Evolutionary conservation across 2,113 vertebrate species (phyloP).

Genomic region (Pedionomus torquatus): DNA sequence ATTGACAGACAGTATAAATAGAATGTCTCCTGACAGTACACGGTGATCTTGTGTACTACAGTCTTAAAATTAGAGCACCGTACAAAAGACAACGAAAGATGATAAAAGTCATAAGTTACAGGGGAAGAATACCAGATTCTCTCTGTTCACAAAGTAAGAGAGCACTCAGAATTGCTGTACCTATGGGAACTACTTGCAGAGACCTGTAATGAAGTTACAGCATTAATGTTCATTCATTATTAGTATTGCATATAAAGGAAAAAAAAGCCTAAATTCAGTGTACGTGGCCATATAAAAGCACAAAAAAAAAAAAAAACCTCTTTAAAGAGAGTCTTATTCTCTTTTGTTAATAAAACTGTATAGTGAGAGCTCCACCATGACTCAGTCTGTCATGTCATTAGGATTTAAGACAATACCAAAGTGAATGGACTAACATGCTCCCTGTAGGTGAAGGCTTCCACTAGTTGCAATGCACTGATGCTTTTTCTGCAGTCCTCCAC

Average conservation of each 20-base stretch:
- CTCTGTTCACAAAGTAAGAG: neutral
- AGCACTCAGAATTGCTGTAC: neutral
- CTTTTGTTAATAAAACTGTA: neutral
- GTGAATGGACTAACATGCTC: rapidly evolving
- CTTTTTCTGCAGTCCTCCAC: neutral
- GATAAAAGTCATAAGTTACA: neutral
- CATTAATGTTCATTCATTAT: neutral
- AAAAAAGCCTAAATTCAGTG: neutral
- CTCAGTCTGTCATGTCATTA: neutral
- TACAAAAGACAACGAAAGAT: neutral
- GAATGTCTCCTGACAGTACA: neutral
- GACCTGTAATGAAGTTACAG: neutral
- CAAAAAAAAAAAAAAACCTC: rapidly evolving
- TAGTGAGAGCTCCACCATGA: neutral
- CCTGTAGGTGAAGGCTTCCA: neutral
- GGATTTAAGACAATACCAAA: neutral
- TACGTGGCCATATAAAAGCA: neutral
- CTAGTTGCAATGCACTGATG: neutral
- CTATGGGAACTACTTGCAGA: neutral
- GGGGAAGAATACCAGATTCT: neutral
- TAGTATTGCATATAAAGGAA: neutral
- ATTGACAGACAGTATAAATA: neutral
- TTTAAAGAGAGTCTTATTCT: neutral
- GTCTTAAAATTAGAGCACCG: neutral
- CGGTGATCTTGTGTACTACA: neutral